Percentiles rank a stretch among this genome's conserved stretches.
These are phyloP conservation scores for Carettochelys insculpta DNA, from an alignment of 2,113 vertebrate species.

Conservation along the genomic window DNA sequence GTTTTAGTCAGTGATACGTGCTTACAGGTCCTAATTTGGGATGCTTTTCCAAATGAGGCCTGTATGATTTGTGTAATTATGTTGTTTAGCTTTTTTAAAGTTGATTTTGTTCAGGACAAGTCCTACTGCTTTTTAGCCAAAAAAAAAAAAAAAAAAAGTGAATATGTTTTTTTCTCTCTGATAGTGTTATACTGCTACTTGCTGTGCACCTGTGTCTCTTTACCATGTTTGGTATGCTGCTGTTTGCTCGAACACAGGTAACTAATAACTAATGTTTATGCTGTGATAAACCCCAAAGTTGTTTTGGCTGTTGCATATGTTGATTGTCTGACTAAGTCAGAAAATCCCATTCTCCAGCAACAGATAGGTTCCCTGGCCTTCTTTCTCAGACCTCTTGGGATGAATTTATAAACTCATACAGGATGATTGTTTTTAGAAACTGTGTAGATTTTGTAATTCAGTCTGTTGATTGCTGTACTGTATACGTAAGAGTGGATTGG, in stretches of 20 bases:
- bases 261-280: not conserved
- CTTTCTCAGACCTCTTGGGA: not conserved
- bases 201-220: conserved; percentile 91
- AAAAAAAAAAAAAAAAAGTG: too few relatives aligned
- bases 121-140: not conserved
- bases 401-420: not conserved
- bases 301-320: not conserved
- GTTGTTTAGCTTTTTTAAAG: not conserved
- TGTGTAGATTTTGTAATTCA: too few relatives aligned
- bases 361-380: accelerated
- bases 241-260: conserved; percentile 90
- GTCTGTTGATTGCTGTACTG: not conserved
- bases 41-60: not conserved
- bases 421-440: not conserved
- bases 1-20: not conserved
- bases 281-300: not conserved
- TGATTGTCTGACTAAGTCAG: not conserved
- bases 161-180: conserved; percentile 9
- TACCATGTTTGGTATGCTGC: conserved; percentile 93
- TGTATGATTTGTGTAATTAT: not conserved
- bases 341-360: not conserved
- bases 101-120: not conserved
- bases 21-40: not conserved
- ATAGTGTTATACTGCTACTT: conserved; percentile 90
- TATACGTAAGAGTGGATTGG: not conserved